Percentiles rank a stretch among this genome's conserved stretches.
Evolutionary conservation across 2,113 vertebrate genomes (phyloP).

Genomic region (Okapia johnstoni): DNA sequence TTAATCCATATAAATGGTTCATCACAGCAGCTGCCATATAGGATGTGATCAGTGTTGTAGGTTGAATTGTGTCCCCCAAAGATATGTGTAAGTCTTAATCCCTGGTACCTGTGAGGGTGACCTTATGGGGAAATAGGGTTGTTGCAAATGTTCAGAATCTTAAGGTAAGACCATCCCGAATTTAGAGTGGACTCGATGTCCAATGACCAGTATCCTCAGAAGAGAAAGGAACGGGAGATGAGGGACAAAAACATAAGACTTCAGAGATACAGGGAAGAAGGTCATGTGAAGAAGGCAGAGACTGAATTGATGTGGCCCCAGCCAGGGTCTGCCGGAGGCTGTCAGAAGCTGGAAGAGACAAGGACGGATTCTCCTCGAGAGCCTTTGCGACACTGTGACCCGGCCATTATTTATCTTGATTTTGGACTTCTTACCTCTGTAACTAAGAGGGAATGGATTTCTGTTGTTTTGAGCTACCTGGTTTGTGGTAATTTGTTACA

Average conservation of each 20-base stretch:
- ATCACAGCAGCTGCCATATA: neutral
- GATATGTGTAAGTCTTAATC: neutral
- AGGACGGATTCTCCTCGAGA: neutral
- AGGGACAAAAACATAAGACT: neutral
- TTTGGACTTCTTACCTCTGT: neutral
- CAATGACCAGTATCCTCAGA: neutral
- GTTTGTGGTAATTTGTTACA: neutral
- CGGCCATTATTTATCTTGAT: neutral
- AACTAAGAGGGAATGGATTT: neutral
- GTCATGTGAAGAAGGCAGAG: neutral
- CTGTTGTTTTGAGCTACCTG: neutral
- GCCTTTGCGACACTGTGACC: rapidly evolving
- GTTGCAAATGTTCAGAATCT: neutral
- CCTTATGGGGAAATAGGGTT: neutral
- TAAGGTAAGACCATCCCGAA: neutral
- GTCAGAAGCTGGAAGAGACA: neutral
- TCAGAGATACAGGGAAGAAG: neutral
- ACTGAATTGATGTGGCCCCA: neutral
- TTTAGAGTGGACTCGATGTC: neutral
- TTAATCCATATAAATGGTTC: neutral
- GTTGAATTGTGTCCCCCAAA: neutral
- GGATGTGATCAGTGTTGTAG: neutral
- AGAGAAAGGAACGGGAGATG: neutral
- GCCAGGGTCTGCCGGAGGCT: neutral
- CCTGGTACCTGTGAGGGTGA: neutral